Base-by-base conservation (phyloP, 2,797 vertebrate genomes). In the Coccyzus lansbergi region DNA sequence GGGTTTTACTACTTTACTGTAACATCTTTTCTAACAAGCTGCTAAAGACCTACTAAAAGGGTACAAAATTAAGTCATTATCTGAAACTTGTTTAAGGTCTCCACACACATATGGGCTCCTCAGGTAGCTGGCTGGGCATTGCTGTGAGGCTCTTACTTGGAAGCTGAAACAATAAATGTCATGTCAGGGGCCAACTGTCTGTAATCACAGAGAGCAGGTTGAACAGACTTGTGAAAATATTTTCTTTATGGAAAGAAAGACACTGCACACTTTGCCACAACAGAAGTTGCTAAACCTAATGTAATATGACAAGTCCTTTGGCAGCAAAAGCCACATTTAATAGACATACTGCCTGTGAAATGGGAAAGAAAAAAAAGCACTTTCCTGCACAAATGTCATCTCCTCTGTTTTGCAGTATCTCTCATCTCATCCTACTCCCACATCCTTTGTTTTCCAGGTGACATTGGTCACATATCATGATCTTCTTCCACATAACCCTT, bases 161-260 rank as follows among this genome's bases (percentile, higher is more conserved):
- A 96, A 58, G 38, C 92, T 75, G 89, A 86, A 92, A 93, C 90
- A 92, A 95, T 97, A 88, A 95, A 96, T 97, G 97, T 95, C 97
- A 95, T 94, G 94, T 97, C 92, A 95, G 96, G 94, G 96, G 93
- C 96, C 95, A 96, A 93, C 92, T 94, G 94, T 97, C 95, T 97
- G 96, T 97, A 96, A 97, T 96, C 95, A 94, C 90, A 93, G 95
- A 97, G 97, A 97, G 92, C 93, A 97, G 92, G 93, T 96, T 97
- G 92, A 97, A 96, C 96, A 97, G 81, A 95, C 92, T 96, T 95
- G 95, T 97, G 93, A 97, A 96, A 97, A 93, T 97, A 95, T 97
- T 97, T 97, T 97, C 96, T 97, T 96, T 97, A 95, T 96, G 97
- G 90, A 95, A 95, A 90, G 96, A 93, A 96, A 97, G 95, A 96